Evolutionary conservation across 2,888 invertebrate species (phyloP).

Genomic region (Coleophora deauratella): DNA sequence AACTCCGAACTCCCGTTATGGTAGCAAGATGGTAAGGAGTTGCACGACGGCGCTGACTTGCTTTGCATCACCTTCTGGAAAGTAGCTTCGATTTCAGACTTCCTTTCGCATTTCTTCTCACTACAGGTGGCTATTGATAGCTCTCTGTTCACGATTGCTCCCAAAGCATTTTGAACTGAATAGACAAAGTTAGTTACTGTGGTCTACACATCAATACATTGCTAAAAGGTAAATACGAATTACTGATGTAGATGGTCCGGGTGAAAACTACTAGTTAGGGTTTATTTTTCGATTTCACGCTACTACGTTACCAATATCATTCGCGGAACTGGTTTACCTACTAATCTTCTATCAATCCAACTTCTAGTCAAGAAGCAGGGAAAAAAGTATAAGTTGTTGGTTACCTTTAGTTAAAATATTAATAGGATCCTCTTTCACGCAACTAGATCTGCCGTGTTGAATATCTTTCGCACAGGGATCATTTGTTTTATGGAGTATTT

Average conservation of each 20-base stretch:
- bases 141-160: slow-evolving; percentile 49
- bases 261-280: too few relatives aligned
- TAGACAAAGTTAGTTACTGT: slow-evolving; percentile 11
- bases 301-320: too few relatives aligned
- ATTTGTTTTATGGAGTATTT: slow-evolving; percentile 64
- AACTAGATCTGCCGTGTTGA: slow-evolving; percentile 13
- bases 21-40: slow-evolving; percentile 26
- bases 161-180: slow-evolving; percentile 53
- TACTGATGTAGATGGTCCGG: too few relatives aligned
- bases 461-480: slow-evolving; percentile 23
- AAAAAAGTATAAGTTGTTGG: too few relatives aligned
- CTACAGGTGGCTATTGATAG: slow-evolving; percentile 31
- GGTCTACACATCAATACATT: too few relatives aligned
- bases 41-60: slow-evolving; percentile 31
- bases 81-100: slow-evolving; percentile 38
- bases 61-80: slow-evolving; percentile 30
- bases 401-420: slow-evolving; percentile 53
- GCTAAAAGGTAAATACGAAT: too few relatives aligned
- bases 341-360: too few relatives aligned
- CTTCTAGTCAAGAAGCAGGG: too few relatives aligned
- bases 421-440: slow-evolving; percentile 46
- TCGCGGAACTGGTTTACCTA: too few relatives aligned
- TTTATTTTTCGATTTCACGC: too few relatives aligned
- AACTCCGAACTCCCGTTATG: slow-evolving; percentile 7
- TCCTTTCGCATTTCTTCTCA: slow-evolving; percentile 14